Base-by-base conservation (phyloP, 2,888 invertebrate species). In the Beris morrisii region DNA sequence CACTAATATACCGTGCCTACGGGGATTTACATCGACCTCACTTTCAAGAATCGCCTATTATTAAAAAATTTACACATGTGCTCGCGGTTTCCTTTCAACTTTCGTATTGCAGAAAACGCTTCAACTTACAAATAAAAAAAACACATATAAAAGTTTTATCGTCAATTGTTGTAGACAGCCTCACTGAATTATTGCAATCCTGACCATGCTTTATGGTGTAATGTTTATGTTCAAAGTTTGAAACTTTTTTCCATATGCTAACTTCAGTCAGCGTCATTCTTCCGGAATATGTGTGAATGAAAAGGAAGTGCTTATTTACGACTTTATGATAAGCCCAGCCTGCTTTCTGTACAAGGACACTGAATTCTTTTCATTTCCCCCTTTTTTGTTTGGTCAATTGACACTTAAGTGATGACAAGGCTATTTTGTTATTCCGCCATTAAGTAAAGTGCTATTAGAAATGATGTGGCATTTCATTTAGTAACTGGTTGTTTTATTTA, bases 281-380 rank as follows among this genome's bases (percentile, higher is more conserved):
- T 58, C 58, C 58, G 58, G 4, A 45, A 58, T 45, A 38, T 44
- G 43, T 30, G 45, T 45, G 50, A 28, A 12, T 4, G 13, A 32
- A 44, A 9, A 53, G 63, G 63, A 63, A 63, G 53, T 63, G 63
- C 52, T 53, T 63, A 63, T 63, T 63, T 63, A 63, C 31, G 63
- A 63, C 44, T 53, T 5, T 38, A 63, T 53, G 63, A 63, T 63
- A 53, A 63, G 63, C 63, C 38, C 13, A 15, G 50, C 50, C 50
- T 50, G 15, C 15, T 50, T 30, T 30, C 53, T n/a, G n/a, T 50
- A 52, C 43, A 52, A 61, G 38, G 52, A 52, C 22, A 61, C 61
- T 38, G 12, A 50, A 38, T 61, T 50, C 52, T 38, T 38, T 38
- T 50, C 52, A 7, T 38, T 38, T 12, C 50, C 50, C 32, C n/a